Percentiles rank a stretch among this genome's conserved stretches.
Conservation (phyloP, 1,140 invertebrate species). For the Anastrepha ludens region DNA sequence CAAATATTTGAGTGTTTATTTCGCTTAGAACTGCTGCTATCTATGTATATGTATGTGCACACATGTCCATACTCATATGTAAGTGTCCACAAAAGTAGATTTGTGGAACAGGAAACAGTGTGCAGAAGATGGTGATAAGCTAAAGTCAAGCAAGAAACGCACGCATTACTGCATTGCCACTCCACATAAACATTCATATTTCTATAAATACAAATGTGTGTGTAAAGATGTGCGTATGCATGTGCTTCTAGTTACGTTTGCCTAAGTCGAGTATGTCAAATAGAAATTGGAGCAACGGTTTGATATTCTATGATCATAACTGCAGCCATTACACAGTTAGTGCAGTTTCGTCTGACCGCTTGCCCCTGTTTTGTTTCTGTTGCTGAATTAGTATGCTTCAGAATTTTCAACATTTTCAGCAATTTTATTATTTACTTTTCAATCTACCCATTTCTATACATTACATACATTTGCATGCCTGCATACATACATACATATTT, state of each 20-base stretch:
- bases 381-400: constrained; percentile 1
- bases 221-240: neutral
- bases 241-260: neutral
- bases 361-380: neutral
- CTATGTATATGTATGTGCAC: neutral
- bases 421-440: constrained; percentile 17
- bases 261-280: constrained; percentile 26
- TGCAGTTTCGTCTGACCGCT: neutral
- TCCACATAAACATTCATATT: neutral
- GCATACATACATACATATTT: neutral
- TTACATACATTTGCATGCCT: neutral
- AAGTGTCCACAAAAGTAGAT: neutral
- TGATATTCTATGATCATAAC: constrained; percentile 10
- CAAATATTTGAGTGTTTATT: constrained; percentile 22
- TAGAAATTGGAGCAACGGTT: constrained; percentile 8
- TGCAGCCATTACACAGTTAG: neutral
- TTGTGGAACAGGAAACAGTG: no score
- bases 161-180: constrained; percentile 6
- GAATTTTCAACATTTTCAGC: neutral
- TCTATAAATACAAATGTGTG: neutral
- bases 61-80: neutral
- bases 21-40: neutral
- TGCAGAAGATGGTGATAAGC: constrained; percentile 4
- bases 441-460: neutral
- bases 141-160: neutral